Evolutionary conservation across 1,140 invertebrate species (phyloP).

Genomic region (Mycetomoellerius zeteki): DNA sequence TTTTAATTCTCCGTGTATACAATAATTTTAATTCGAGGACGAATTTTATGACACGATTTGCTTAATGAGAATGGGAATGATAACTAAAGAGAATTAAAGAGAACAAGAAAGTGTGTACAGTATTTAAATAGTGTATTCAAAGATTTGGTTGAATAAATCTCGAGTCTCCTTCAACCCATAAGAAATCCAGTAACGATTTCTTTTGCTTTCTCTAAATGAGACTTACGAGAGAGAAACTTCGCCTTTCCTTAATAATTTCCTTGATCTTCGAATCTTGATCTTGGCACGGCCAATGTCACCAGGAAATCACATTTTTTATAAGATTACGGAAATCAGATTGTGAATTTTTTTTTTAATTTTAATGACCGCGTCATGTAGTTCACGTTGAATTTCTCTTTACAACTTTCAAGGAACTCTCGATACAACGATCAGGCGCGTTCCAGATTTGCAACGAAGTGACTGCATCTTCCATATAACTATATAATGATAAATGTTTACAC

Average conservation of each 20-base stretch:
- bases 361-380: neutral
- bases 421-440: neutral
- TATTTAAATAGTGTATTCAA: neutral
- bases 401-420: conserved; percentile 26
- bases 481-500: neutral
- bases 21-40: conserved; percentile 2
- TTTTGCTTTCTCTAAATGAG: conserved; percentile 63
- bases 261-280: conserved; percentile 23
- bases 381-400: conserved; percentile 18
- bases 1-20: neutral
- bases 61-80: neutral
- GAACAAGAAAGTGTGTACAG: neutral
- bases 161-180: neutral
- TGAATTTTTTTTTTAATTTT: neutral
- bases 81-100: no score
- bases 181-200: neutral
- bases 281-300: conserved; percentile 46
- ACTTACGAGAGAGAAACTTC: conserved; percentile 45
- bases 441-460: neutral
- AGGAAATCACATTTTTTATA: neutral
- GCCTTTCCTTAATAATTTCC: conserved; percentile 41
- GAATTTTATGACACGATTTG: neutral
- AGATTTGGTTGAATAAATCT: neutral
- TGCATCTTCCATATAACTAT: neutral
- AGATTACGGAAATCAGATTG: neutral